Conservation (phyloP, 2,888 invertebrate species). For the Pseudococcus longispinus region DNA sequence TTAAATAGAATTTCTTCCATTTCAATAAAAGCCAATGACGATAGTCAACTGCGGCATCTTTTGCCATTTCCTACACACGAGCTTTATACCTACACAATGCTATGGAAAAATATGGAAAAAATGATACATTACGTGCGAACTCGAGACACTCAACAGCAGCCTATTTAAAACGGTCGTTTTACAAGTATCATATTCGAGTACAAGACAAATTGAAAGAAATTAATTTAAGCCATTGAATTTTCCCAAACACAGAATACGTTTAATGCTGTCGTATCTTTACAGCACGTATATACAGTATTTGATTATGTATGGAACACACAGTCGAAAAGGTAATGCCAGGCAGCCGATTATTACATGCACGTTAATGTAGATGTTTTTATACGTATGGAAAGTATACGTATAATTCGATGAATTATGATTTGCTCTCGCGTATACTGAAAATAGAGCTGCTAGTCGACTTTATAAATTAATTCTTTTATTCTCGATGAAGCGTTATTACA, state of each 20-base stretch:
- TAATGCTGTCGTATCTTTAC: background rate
- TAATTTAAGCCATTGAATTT: conserved; percentile 29
- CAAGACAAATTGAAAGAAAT: conserved; percentile 8
- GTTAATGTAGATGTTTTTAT: conserved; percentile 53
- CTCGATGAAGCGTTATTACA: conserved; percentile 46
- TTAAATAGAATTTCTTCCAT: conserved; percentile 19
- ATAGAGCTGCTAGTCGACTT: conserved; percentile 46
- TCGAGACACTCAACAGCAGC: background rate
- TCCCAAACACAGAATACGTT: background rate
- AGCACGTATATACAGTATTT: background rate
- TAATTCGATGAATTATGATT: conserved; percentile 56
- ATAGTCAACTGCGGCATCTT: background rate
- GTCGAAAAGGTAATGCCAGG: background rate
- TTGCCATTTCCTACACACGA: background rate
- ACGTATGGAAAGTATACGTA: conserved; percentile 52
- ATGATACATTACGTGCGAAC: background rate
- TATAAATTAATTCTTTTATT: conserved; percentile 56
- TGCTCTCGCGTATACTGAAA: background rate
- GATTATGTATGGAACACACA: background rate
- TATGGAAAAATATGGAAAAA: background rate
- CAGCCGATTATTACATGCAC: conserved; percentile 28
- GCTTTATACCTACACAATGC: background rate
- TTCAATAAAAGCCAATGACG: background rate
- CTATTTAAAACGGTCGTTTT: background rate
- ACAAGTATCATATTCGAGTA: background rate